Evolutionary conservation across 1,140 invertebrate species (phyloP).

Genomic region (Drosophila seguyi): DNA sequence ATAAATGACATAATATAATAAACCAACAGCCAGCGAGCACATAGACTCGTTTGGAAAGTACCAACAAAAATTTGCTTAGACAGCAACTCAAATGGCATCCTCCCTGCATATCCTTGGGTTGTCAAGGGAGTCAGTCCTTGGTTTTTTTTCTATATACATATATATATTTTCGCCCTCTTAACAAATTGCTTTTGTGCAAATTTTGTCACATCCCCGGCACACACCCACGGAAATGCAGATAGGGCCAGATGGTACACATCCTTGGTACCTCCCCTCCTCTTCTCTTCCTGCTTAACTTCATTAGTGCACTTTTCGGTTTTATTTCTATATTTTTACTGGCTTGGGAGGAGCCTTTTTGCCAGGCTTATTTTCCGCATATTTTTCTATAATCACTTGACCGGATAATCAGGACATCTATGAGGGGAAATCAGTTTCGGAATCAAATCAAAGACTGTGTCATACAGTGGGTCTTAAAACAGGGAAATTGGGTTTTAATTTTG

Average conservation of each 20-base stretch:
- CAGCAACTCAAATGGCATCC: slow-evolving; percentile 41
- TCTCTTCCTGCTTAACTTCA: slow-evolving; percentile 59
- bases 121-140: slow-evolving; percentile 58
- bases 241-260: slow-evolving; percentile 32
- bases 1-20: slow-evolving; percentile 84
- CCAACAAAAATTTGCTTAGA: slow-evolving; percentile 68
- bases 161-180: slow-evolving; percentile 44
- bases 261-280: background rate
- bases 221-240: slow-evolving; percentile 24
- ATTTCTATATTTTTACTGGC: background rate
- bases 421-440: slow-evolving; percentile 45
- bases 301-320: slow-evolving; percentile 49
- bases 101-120: slow-evolving; percentile 14
- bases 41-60: slow-evolving; percentile 30
- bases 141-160: slow-evolving; percentile 34
- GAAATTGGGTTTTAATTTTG: too few species aligned
- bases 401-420: slow-evolving; percentile 61
- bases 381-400: slow-evolving; percentile 59
- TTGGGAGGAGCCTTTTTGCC: background rate
- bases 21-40: slow-evolving; percentile 58
- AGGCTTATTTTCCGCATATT: slow-evolving; percentile 18
- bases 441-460: background rate
- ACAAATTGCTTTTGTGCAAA: slow-evolving; percentile 81
- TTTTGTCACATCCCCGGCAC: slow-evolving; percentile 60
- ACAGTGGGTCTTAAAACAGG: slow-evolving; percentile 11